Evolutionary conservation across 1,140 invertebrate genomes (phyloP).

Genomic region (Calephelis virginiensis): DNA sequence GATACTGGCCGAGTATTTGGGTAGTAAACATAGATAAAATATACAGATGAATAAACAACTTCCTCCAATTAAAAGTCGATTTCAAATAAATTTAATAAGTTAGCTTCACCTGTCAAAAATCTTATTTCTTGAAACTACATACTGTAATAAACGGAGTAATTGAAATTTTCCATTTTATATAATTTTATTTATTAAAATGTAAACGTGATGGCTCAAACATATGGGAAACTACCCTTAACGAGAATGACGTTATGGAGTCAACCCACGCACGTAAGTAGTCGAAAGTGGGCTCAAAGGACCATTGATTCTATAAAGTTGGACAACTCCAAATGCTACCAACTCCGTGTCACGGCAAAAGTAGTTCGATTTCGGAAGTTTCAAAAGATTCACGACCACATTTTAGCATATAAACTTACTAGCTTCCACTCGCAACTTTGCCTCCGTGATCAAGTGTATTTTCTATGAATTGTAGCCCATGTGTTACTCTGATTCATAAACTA

Average conservation of each 20-base stretch:
- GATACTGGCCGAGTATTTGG: too few species aligned
- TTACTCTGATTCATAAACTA: too few species aligned
- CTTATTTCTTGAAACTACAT: too few species aligned
- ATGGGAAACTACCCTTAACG: conserved; percentile 1
- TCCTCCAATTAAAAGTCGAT: too few species aligned
- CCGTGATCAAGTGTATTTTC: not conserved
- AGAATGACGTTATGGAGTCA: conserved; percentile 7
- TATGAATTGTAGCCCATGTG: too few species aligned
- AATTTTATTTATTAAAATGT: not conserved
- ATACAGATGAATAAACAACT: too few species aligned
- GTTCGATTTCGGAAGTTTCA: not conserved
- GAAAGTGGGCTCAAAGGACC: conserved; percentile 9
- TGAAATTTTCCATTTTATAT: too few species aligned
- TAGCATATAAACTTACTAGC: not conserved
- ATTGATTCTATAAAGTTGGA: conserved; percentile 18
- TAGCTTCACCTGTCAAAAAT: too few species aligned
- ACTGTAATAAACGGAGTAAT: too few species aligned
- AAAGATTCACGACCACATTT: not conserved
- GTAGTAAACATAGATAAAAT: too few species aligned
- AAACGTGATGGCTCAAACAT: not conserved
- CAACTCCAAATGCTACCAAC: conserved; percentile 6
- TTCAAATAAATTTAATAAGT: too few species aligned
- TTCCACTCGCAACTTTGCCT: not conserved
- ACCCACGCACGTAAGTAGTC: conserved; percentile 12
- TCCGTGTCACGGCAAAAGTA: not conserved